Conservation (phyloP, 2,888 invertebrate genomes). For the Pomacea canaliculata region DNA sequence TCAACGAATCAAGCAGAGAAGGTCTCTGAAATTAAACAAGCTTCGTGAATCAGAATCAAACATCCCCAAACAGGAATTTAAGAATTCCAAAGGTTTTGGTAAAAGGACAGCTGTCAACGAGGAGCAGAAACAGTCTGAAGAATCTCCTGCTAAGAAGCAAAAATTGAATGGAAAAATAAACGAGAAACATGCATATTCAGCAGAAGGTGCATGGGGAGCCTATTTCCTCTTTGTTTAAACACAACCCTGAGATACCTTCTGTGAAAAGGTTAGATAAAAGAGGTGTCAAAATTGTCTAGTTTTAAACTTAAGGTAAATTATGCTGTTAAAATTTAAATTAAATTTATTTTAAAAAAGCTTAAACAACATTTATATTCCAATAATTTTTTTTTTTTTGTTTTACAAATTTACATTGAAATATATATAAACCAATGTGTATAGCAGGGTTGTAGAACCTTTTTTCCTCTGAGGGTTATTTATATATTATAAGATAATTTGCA, state of each 20-base stretch:
- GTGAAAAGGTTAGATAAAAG: constrained; percentile 19
- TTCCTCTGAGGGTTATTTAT: too few species aligned
- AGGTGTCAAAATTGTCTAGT: too few species aligned
- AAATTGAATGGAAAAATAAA: neutral
- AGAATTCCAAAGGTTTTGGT: neutral
- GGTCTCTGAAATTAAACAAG: constrained; percentile 12
- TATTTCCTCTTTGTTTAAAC: constrained; percentile 33
- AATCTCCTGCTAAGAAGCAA: constrained; percentile 5
- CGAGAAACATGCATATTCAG: neutral
- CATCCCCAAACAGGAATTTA: neutral
- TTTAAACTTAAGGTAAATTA: too few species aligned
- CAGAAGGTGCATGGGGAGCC: constrained; percentile 17
- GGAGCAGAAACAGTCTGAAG: neutral
- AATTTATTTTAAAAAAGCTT: too few species aligned
- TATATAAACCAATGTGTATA: too few species aligned
- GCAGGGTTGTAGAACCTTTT: too few species aligned
- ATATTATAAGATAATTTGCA: too few species aligned
- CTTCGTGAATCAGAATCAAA: neutral
- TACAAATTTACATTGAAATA: too few species aligned
- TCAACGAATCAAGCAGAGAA: constrained; percentile 28
- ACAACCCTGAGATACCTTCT: constrained; percentile 33
- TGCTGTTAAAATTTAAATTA: too few species aligned
- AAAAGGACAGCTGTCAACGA: neutral
- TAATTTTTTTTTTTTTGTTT: too few species aligned
- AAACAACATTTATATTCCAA: too few species aligned